Percentiles rank a stretch among this genome's conserved stretches.
Conservation (phyloP, 1,140 invertebrate species). For the Sminthurides bifidus region DNA sequence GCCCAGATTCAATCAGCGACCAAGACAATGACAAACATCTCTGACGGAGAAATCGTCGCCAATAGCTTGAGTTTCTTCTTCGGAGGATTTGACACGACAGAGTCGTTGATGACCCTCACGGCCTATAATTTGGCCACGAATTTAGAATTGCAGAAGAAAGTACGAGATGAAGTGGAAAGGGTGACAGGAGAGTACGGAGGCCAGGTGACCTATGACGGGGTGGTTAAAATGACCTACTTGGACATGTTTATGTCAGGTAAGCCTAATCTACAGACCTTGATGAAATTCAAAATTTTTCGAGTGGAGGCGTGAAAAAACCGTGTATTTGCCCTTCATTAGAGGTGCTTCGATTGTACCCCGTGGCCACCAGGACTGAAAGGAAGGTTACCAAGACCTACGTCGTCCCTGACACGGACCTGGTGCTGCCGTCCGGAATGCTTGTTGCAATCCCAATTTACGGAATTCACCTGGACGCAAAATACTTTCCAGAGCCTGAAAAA, state of each 20-base stretch:
- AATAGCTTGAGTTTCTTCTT: conserved; percentile 13
- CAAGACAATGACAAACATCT: background rate
- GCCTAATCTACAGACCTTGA: background rate
- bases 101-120: conserved; percentile 5
- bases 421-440: conserved; percentile 20
- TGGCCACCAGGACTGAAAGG: background rate
- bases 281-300: background rate
- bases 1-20: background rate
- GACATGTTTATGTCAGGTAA: conserved; percentile 16
- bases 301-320: too few species aligned
- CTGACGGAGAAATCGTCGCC: conserved; percentile 9
- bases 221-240: conserved; percentile 19
- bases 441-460: conserved; percentile 23
- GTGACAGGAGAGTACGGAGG: conserved; percentile 14
- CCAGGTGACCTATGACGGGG: conserved; percentile 19
- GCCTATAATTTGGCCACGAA: conserved; percentile 35
- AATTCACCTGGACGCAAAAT: conserved; percentile 42
- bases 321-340: conserved; percentile 6
- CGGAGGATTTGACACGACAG: conserved; percentile 9
- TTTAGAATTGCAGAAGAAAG: conserved; percentile 33
- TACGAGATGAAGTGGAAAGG: conserved; percentile 13
- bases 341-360: conserved; percentile 17
- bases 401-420: conserved; percentile 9
- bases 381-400: background rate
- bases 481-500: conserved; percentile 27